Percentiles rank a stretch among this genome's conserved stretches.
These are phyloP conservation scores for Chelon labrosus DNA, from an alignment of 2,797 vertebrate species.

Conservation along the genomic window DNA sequence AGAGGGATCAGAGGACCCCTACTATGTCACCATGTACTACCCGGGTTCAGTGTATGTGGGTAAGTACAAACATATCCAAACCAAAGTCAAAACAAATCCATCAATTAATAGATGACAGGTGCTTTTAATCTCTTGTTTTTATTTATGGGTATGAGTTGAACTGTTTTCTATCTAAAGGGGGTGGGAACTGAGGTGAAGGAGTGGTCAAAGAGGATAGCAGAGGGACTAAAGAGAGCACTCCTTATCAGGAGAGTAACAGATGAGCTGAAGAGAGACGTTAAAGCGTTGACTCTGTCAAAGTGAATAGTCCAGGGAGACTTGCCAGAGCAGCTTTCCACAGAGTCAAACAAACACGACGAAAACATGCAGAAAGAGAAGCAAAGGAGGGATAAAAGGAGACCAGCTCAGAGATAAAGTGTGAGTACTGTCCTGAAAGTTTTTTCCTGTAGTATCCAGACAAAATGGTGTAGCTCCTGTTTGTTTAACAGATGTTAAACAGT, in stretches of 20 bases:
- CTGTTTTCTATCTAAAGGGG: slow-evolving; percentile 24
- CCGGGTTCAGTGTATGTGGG: slow-evolving; percentile 78
- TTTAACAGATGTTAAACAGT: no score
- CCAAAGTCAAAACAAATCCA: slow-evolving; percentile 14
- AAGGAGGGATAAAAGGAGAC: slow-evolving; percentile 25
- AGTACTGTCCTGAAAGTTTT: slow-evolving; percentile 40
- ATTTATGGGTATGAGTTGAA: slow-evolving; percentile 34
- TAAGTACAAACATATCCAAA: slow-evolving; percentile 69
- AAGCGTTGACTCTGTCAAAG: slow-evolving; percentile 46
- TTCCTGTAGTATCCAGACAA: slow-evolving; percentile 1
- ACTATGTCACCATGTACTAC: slow-evolving; percentile 75
- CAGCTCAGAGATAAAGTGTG: slow-evolving; percentile 57
- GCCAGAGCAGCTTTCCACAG: slow-evolving; percentile 15
- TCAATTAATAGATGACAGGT: not conserved
- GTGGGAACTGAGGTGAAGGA: slow-evolving; percentile 25
- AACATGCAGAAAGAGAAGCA: slow-evolving; percentile 45
- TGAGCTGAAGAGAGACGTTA: slow-evolving; percentile 51
- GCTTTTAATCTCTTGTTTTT: slow-evolving; percentile 17
- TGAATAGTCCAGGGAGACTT: slow-evolving; percentile 31
- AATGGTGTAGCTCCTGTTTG: not conserved
- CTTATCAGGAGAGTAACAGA: slow-evolving; percentile 80
- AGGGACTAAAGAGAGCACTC: slow-evolving; percentile 43
- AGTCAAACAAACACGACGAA: slow-evolving; percentile 30
- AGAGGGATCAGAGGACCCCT: slow-evolving; percentile 71
- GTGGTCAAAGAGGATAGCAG: slow-evolving; percentile 52